These are phyloP conservation scores for Xenops minutus DNA, from an alignment of 2,797 vertebrate genomes.

Conservation along the genomic window DNA sequence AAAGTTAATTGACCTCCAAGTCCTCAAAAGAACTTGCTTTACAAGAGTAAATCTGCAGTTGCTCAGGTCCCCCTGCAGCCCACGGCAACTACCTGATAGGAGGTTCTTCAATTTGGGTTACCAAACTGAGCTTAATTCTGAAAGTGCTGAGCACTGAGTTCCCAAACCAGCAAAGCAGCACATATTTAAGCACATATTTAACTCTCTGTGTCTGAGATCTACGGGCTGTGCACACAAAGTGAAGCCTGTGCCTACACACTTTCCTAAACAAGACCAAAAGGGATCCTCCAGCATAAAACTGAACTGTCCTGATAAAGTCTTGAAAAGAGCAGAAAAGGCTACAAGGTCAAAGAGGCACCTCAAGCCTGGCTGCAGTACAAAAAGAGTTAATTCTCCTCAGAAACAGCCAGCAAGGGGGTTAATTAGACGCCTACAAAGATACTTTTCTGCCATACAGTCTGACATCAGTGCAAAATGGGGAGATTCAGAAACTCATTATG, in stretches of 20 bases:
- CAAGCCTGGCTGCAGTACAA: neutral
- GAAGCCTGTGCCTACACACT: neutral
- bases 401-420: neutral
- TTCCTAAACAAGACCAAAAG: neutral
- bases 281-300: neutral
- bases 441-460: conserved; percentile 14
- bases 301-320: neutral
- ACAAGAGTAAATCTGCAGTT: neutral
- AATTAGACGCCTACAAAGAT: conserved; percentile 19
- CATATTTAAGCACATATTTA: neutral
- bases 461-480: conserved; percentile 42
- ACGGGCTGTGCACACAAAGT: neutral
- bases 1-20: neutral
- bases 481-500: conserved; percentile 45
- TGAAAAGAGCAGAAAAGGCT: neutral
- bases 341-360: neutral
- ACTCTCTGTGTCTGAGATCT: neutral
- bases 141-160: neutral
- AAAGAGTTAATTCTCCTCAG: conserved; percentile 32
- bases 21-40: neutral
- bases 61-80: neutral
- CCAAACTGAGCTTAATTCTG: neutral
- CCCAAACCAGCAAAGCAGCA: neutral
- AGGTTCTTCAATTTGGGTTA: neutral
- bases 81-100: rapidly evolving